These are phyloP conservation scores for Zelleria hepariella DNA, from an alignment of 2,888 invertebrate genomes.

Conservation along the genomic window DNA sequence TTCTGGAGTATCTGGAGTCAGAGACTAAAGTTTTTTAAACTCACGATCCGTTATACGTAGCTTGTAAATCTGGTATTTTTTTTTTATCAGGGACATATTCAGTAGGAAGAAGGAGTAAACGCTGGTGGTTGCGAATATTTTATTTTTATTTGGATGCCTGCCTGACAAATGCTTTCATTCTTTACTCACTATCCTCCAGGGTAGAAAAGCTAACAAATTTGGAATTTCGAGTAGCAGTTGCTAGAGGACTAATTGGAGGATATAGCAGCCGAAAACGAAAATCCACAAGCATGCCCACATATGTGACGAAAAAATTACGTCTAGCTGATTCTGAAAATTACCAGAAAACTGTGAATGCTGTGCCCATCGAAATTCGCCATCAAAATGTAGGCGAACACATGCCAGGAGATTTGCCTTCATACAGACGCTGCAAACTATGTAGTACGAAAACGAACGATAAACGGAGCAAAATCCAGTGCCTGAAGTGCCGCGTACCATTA, in stretches of 20 bases:
- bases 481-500: constrained; percentile 12
- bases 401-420: constrained; percentile 4
- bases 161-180: constrained; percentile 19
- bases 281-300: constrained; percentile 10
- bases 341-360: constrained; percentile 15
- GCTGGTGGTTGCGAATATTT: constrained; percentile 21
- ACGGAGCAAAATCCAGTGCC: constrained; percentile 12
- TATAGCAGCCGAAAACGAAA: constrained; percentile 14
- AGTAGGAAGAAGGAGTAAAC: constrained; percentile 18
- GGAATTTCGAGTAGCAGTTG: constrained; percentile 19
- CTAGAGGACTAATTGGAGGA: constrained; percentile 12
- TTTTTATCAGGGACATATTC: too few species aligned
- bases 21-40: too few species aligned
- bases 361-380: constrained; percentile 17
- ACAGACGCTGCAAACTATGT: constrained; percentile 8
- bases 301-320: constrained; percentile 12
- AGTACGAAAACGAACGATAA: constrained; percentile 14
- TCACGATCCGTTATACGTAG: too few species aligned
- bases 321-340: constrained; percentile 11
- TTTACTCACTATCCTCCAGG: constrained; percentile 14
- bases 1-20: too few species aligned
- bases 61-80: too few species aligned
- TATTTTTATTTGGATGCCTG: constrained; percentile 20
- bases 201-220: constrained; percentile 16
- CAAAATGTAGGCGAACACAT: constrained; percentile 19